These are phyloP conservation scores for Xestia rhomboidea DNA, from an alignment of 2,888 invertebrate species.

Conservation along the genomic window DNA sequence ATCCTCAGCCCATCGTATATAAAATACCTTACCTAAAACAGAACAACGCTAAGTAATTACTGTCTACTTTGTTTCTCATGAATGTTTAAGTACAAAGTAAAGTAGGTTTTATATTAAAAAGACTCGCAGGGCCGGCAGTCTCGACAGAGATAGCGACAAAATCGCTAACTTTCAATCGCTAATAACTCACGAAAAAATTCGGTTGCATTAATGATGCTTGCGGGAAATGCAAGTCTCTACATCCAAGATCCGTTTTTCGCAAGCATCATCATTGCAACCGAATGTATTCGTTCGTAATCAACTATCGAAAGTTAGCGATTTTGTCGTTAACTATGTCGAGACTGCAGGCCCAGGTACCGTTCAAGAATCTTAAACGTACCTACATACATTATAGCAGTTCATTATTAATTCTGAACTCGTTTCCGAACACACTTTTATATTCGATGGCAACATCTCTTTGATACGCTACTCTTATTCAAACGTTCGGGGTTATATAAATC, in stretches of 20 bases:
- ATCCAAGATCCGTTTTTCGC: too few species aligned
- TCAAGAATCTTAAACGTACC: conserved; percentile 29
- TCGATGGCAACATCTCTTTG: conserved; percentile 40
- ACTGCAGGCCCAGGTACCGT: too few species aligned
- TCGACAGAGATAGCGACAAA: too few species aligned
- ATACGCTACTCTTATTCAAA: conserved; percentile 42
- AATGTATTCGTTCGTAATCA: too few species aligned
- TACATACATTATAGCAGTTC: conserved; percentile 26
- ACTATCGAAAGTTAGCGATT: too few species aligned
- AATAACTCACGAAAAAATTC: too few species aligned
- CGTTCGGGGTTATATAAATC: conserved; percentile 21
- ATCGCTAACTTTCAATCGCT: too few species aligned
- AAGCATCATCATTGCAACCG: too few species aligned
- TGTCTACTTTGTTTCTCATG: conserved; percentile 1
- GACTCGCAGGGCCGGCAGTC: too few species aligned
- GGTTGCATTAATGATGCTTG: too few species aligned
- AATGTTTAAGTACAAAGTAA: conserved; percentile 24
- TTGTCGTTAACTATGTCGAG: too few species aligned
- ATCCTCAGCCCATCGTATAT: not conserved
- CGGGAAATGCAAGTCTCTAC: too few species aligned
- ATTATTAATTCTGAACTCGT: conserved; percentile 52
- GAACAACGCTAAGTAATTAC: conserved; percentile 11
- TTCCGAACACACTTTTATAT: conserved; percentile 35
- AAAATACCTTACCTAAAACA: not conserved
- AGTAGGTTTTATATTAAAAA: conserved; percentile 18